Evolutionary conservation across 92 coral and sea anemone species (phyloP), one percentile per base, ranked within the genome.

Genomic region (Muricea muricata): DNA sequence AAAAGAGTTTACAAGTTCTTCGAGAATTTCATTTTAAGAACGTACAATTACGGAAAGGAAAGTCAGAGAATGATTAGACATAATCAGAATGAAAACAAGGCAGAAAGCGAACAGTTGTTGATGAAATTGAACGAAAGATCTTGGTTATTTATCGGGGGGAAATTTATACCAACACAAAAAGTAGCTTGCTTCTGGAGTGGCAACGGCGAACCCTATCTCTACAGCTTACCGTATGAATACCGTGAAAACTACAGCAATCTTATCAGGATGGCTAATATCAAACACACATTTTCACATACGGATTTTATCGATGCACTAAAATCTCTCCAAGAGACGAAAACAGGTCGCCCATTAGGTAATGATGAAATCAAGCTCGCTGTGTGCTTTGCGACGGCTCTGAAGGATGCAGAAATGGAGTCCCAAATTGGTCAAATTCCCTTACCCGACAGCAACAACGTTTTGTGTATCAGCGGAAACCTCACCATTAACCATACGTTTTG

Each of bases 401-500:
- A 87, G 26, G 89, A 84, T 35, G 85, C 85, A 13, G 91, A 90
- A n/a, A 39, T 82, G 1, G 81, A 93, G 37, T 79, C 95, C 4
- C 85, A 85, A 69, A 54, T 69, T 69, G 94, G 93, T 33, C 83
- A 90, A 32, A 80, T 95, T 8, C 98, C 98, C 28, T 47, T 95
- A 68, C 98, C 98, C 74, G 93, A 95, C 84, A 70, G 87, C 30
- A 83, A 88, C 72, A 89, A 87, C 4, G 82, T 89, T 20, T 84
- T 95, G 0, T 83, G 90, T 41, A 87, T 90, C 37, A 93, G 91
- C 18, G 93, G 95, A 34, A 91, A 93, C 48, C 93, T 95, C 8
- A 93, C 94, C 63, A 88, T 95, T 29, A 92, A 95, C 70, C 93
- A 89, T 48, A 92, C 98, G 4, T 94, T 97, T 13, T 95, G 97